These are phyloP conservation scores for Thunnus thynnus DNA, from an alignment of 2,113 vertebrate species.

Conservation along the genomic window DNA sequence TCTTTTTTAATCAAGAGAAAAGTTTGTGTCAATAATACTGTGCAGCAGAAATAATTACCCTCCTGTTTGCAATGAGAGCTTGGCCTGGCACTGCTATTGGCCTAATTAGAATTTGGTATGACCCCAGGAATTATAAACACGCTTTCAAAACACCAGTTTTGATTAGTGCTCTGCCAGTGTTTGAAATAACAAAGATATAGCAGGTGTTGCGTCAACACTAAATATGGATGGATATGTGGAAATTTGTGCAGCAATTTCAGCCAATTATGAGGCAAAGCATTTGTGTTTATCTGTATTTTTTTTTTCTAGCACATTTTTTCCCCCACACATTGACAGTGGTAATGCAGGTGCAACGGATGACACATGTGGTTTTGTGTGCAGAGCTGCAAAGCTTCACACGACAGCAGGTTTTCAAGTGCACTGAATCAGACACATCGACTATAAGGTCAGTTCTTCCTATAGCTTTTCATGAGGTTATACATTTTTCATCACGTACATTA, in stretches of 20 bases:
- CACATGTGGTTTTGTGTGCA: neutral
- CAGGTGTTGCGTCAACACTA: conserved; percentile 16
- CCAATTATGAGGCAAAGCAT: conserved; percentile 5
- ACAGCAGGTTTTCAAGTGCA: conserved; percentile 22
- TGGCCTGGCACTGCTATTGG: conserved; percentile 23
- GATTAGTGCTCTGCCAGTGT: conserved; percentile 25
- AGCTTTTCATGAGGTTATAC: conserved; percentile 67
- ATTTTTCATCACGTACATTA: conserved; percentile 78
- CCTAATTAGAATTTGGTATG: conserved; percentile 60
- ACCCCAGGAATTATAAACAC: conserved; percentile 48
- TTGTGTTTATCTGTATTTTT: neutral
- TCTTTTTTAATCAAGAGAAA: conserved; percentile 54
- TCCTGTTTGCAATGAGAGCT: conserved; percentile 43
- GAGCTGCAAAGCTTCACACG: conserved; percentile 24
- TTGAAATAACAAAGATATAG: conserved; percentile 3
- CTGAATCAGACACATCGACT: conserved; percentile 35
- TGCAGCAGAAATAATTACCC: conserved; percentile 58
- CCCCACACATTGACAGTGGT: neutral
- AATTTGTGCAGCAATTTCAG: conserved; percentile 33
- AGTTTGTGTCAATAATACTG: conserved; percentile 56
- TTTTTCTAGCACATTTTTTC: neutral
- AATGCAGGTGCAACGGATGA: neutral
- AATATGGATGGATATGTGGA: neutral
- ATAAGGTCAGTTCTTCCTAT: conserved; percentile 60
- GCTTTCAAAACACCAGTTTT: conserved; percentile 27